phyloP scores from a whole-genome alignment of 2,113 vertebrate species.

The Sporophila hypoxantha region DNA sequence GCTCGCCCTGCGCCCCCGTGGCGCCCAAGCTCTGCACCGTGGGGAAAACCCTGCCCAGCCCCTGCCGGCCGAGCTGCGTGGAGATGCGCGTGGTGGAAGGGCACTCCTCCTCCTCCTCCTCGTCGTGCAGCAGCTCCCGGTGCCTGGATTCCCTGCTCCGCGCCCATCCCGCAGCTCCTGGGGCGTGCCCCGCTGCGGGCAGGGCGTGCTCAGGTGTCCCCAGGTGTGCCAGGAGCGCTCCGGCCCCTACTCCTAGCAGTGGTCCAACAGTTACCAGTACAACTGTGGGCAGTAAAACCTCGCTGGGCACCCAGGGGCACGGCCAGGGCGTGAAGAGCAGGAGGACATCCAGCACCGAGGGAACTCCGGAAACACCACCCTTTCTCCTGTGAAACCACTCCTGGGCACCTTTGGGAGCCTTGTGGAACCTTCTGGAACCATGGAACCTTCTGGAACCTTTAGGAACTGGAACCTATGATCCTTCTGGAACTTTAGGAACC shows the following conservation, averaged over 20 bases:
- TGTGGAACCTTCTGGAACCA: background rate
- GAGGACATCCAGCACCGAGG: background rate
- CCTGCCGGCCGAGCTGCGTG: background rate
- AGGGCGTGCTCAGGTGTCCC: background rate
- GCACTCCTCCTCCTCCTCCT: background rate
- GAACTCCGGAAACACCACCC: fast-evolving
- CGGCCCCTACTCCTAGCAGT: constrained; percentile 17
- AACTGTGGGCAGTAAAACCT: background rate
- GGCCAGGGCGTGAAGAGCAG: background rate
- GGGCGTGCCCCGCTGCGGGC: background rate
- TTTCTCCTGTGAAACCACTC: background rate
- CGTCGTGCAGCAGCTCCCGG: background rate
- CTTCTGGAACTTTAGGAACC: background rate
- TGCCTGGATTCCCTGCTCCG: background rate
- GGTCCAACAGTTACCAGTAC: constrained; percentile 35
- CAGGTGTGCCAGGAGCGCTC: background rate
- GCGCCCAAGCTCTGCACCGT: fast-evolving
- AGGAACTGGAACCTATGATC: too few species aligned
- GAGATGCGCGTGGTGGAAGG: background rate
- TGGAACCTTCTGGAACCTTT: too few species aligned
- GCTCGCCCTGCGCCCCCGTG: fast-evolving
- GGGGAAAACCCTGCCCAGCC: background rate
- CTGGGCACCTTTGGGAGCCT: background rate
- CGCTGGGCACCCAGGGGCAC: fast-evolving
- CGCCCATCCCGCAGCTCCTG: background rate